Evolutionary conservation across 1,140 invertebrate genomes (phyloP).

Genomic region (Heterodera schachtii): DNA sequence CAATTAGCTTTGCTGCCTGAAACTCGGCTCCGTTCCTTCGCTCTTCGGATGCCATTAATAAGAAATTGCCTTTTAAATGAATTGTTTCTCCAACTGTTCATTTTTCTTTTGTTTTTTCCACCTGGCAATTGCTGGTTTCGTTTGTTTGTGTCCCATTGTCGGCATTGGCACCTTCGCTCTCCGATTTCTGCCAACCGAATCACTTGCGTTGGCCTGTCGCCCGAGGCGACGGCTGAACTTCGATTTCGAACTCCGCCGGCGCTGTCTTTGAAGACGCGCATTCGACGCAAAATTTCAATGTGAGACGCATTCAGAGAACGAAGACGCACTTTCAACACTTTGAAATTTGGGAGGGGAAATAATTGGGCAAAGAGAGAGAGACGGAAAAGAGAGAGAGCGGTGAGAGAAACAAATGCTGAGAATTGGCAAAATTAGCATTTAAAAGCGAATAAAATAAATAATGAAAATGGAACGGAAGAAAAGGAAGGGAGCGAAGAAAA

Average conservation of each 20-base stretch:
- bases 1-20: constrained; percentile 51
- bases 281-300: constrained; percentile 23
- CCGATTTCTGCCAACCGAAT: constrained; percentile 32
- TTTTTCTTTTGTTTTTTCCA: not conserved
- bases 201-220: constrained; percentile 19
- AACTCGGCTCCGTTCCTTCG: constrained; percentile 25
- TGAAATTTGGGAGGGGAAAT: constrained; percentile 26
- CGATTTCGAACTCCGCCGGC: not conserved
- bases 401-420: not conserved
- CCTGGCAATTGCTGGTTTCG: not conserved
- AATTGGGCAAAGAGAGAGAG: constrained; percentile 1
- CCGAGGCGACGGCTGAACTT: not conserved
- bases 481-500: no score
- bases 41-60: constrained; percentile 56
- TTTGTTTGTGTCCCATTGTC: constrained; percentile 16
- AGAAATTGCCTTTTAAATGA: constrained; percentile 36
- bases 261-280: constrained; percentile 36
- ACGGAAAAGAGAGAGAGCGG: not conserved
- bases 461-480: not conserved
- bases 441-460: constrained; percentile 11
- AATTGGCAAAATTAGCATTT: constrained; percentile 13
- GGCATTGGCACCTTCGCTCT: constrained; percentile 51
- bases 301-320: constrained; percentile 45
- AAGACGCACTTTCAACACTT: constrained; percentile 47
- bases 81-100: not conserved